Evolutionary conservation across 2,797 vertebrate species (phyloP), one percentile per base, ranked within the genome.

Genomic region (Cyclopterus lumpus): DNA sequence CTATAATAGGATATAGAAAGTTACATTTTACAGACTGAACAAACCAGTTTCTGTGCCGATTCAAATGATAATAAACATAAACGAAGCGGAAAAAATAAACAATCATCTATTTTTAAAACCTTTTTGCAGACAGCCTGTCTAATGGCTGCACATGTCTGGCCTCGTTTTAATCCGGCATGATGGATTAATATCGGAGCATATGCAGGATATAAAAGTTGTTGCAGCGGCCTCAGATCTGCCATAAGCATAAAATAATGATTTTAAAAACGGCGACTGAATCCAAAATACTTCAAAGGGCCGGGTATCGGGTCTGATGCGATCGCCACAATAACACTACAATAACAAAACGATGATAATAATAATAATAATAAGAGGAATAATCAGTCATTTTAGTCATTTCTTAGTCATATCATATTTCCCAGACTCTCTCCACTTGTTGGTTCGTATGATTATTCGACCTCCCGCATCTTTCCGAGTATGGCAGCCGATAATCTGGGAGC

Each of bases 401-500:
- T 40, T 40, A 40, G 38, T 5, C 12, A 4, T 15, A 20, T 32
- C 30, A 34, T 32, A 14, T 10, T 38, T 59, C 58, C 28, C 34
- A 55, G 18, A 2, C 46, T 48, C 46, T 3, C 46, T 48, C 44
- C 18, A 3, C 46, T n/a, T 67, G 46, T 64, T 77, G 62, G 10
- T 32, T 38, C 44, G 20, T 9, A 51, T 26, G 55, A 67, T 42
- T 69, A 54, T 6, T 14, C 60, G n/a, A 65, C 64, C 34, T 36
- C 6, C 55, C 51, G 20, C 36, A 70, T 51, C 8, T 49, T 71
- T 48, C 64, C 32, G 6, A 14, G 34, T 49, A 51, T 68, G 18
- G 15, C 64, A 24, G 49, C 42, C 57, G 73, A 20, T 81, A 77
- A 83, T 83, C 81, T 58, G 72, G 74, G 66, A 51, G 59, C 3